Base-by-base conservation (phyloP, 2,888 invertebrate genomes). In the Yponomeuta sedellus region DNA sequence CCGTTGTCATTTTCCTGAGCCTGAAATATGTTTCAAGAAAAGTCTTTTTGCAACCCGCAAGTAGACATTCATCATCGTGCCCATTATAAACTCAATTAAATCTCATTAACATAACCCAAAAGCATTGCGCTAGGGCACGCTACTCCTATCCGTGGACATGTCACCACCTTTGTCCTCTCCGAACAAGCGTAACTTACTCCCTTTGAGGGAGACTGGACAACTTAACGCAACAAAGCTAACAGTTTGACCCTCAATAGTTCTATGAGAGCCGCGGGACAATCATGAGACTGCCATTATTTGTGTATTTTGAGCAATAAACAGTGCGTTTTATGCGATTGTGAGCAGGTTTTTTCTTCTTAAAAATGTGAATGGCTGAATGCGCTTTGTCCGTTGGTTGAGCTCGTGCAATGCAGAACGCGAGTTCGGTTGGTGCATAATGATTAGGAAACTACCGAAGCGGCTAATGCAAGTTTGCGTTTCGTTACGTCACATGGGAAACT, bases 11-110 rank as follows among this genome's bases (percentile, higher is more conserved):
- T 44, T 44, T 44, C 44, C 10, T 44, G 12, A 44, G 11, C 44
- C 44, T 44, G 25, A 25, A 25, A 25, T 4, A 25, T 25, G 25
- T 25, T 25, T 34, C 0, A 34, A 34, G 34, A 6, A 34, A 34
- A 34, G 8, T 8, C 34, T 1, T 1, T 12, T 16, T 52, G 44
- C 44, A 52, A 52, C 16, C 44, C 12, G 12, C 12, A 52, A 52
- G 16, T 20, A 58, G 71, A 73, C 73, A 88, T 89, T 75, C 78
- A 89, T 89, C 88, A 89, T 83, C 69, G 79, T 77, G 78, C 77
- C 84, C 79, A 90, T 91, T 90, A 90, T 88, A 89, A 86, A 88
- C 90, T 90, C 91, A 90, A 91, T 91, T 91, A 91, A 89, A 91
- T 87, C 86, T 83, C 79, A 91, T 91, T 90, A 85, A 74, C 88